These are phyloP conservation scores for Ianthella basta DNA, from an alignment of 37 sponge, comb jelly and placozoan species.

Conservation along the genomic window DNA sequence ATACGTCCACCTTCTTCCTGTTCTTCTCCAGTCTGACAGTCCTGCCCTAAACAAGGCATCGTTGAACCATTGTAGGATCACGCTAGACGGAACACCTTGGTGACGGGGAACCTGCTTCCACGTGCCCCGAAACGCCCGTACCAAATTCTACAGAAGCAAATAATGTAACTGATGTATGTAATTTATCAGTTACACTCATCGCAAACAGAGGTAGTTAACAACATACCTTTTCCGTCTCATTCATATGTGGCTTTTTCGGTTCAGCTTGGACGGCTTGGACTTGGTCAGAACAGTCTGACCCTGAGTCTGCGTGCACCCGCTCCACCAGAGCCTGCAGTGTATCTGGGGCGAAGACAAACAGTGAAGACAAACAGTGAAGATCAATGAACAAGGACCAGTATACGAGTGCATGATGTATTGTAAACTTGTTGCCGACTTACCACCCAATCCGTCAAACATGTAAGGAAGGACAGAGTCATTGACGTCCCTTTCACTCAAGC, in stretches of 20 bases:
- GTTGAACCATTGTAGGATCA: constrained; percentile 42
- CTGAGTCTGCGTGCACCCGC: neutral
- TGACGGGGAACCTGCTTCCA: neutral
- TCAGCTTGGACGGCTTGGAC: no score
- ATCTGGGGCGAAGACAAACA: neutral
- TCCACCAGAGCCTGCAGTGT: neutral
- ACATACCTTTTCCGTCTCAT: constrained; percentile 27
- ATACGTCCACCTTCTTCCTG: constrained; percentile 26
- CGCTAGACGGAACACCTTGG: neutral
- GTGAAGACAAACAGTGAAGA: no score
- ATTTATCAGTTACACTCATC: neutral
- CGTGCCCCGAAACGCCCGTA: neutral
- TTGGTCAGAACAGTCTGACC: neutral
- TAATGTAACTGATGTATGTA: neutral
- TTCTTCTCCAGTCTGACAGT: neutral
- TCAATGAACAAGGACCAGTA: no score
- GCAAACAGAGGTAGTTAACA: no score
- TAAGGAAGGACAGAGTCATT: constrained; percentile 16
- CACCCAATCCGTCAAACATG: constrained; percentile 12
- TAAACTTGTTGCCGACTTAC: neutral
- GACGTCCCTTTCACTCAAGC: neutral
- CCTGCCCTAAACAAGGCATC: constrained; percentile 16
- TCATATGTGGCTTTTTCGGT: neutral
- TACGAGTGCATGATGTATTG: neutral
- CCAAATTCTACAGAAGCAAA: neutral